Conservation (phyloP, 1,140 invertebrate species). For the Achatina immaculata region DNA sequence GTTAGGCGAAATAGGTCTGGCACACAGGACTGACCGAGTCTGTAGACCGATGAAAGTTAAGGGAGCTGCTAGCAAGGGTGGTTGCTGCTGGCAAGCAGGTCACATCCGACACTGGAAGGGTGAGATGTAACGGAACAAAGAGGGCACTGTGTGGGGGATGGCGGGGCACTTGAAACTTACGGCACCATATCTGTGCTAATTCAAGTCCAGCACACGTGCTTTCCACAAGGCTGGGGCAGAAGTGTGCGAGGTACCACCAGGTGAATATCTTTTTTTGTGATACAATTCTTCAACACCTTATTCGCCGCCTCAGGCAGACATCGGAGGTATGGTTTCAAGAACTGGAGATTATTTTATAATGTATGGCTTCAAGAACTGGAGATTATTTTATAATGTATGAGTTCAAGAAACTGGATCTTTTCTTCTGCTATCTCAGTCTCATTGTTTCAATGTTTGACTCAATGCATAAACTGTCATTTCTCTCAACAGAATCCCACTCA, state of each 20-base stretch:
- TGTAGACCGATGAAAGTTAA: neutral
- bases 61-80: neutral
- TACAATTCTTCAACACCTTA: neutral
- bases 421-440: no score
- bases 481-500: no score
- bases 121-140: neutral
- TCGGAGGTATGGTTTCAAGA: no score
- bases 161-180: no score
- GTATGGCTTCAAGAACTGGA: no score
- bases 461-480: no score
- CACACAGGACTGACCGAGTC: neutral
- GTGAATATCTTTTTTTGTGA: neutral
- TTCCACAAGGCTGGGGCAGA: no score
- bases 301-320: neutral
- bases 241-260: no score
- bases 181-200: no score
- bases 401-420: no score
- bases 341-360: neutral
- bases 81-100: neutral
- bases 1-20: neutral
- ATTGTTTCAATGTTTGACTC: no score
- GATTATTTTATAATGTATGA: neutral
- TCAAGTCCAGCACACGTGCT: neutral
- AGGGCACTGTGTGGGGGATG: neutral
- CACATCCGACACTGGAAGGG: neutral